Conservation (phyloP, 2,113 vertebrate species). For the Pseudopipra pipra region DNA sequence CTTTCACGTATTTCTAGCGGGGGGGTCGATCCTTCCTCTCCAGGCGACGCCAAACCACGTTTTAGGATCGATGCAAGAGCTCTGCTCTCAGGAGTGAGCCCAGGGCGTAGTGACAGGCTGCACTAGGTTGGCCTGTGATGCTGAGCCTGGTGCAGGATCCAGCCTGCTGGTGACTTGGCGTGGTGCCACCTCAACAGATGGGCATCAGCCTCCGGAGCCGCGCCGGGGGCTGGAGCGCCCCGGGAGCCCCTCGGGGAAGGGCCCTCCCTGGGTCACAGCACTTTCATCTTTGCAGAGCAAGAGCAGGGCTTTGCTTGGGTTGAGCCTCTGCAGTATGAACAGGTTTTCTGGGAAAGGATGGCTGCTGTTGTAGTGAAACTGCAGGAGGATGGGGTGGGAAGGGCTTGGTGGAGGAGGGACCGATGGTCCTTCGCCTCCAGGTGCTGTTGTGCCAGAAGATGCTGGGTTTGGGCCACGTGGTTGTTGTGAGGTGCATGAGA, state of each 20-base stretch:
- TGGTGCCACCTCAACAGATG: not conserved
- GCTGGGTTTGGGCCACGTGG: not conserved
- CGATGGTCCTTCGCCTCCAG: not conserved
- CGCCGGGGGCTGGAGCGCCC: not conserved
- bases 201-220: not conserved
- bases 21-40: not conserved
- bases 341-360: fast-evolving
- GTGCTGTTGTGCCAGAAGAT: not conserved
- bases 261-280: fast-evolving
- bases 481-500: not conserved
- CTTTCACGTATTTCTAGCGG: fast-evolving
- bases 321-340: fast-evolving
- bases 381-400: not conserved
- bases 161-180: not conserved
- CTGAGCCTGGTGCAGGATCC: not conserved
- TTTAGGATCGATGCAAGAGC: not conserved
- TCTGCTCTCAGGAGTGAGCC: not conserved
- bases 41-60: fast-evolving
- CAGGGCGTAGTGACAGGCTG: fast-evolving
- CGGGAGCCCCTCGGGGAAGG: not conserved
- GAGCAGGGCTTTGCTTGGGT: not conserved
- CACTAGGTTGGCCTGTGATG: fast-evolving
- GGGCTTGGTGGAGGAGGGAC: not conserved
- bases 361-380: not conserved
- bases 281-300: fast-evolving